Conservation (phyloP, 53 echinoderm and acorn worm genomes). For the Holothuria leucospilota region DNA sequence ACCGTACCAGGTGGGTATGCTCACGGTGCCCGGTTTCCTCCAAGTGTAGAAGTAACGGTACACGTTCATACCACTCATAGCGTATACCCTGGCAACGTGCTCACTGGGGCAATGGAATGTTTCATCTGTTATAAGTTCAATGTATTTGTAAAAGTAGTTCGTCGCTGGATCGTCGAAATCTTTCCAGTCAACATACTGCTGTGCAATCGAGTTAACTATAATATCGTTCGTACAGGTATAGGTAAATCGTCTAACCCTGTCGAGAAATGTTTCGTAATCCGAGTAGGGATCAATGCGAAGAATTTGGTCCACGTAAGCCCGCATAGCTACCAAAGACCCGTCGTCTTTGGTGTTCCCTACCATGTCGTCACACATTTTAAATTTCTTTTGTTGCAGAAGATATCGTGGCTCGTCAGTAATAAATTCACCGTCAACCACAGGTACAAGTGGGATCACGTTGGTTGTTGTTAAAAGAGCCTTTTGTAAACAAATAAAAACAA, state of each 20-base stretch:
- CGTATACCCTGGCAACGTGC: conserved; percentile 64
- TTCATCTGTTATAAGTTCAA: conserved; percentile 74
- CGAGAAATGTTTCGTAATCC: conserved; percentile 54
- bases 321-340: conserved; percentile 54
- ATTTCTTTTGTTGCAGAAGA: conserved; percentile 49
- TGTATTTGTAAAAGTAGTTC: conserved; percentile 77
- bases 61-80: conserved; percentile 52
- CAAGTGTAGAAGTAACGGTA: conserved; percentile 72
- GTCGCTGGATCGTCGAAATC: conserved; percentile 62
- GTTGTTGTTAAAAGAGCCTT: conserved; percentile 63
- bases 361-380: conserved; percentile 70
- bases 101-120: conserved; percentile 70
- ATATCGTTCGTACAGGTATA: conserved; percentile 70
- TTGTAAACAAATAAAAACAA: background rate
- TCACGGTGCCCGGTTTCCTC: conserved; percentile 37
- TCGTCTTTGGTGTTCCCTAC: conserved; percentile 66
- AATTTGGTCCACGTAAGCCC: conserved; percentile 50
- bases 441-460: conserved; percentile 71
- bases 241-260: conserved; percentile 51
- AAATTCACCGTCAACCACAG: conserved; percentile 65
- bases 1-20: conserved; percentile 66
- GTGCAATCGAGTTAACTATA: conserved; percentile 67
- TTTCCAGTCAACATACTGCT: conserved; percentile 78
- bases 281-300: background rate
- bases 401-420: conserved; percentile 51